Percentiles rank a stretch among this genome's conserved stretches.
Evolutionary conservation across 2,888 invertebrate species (phyloP).

Genomic region (Spilarctia lutea): DNA sequence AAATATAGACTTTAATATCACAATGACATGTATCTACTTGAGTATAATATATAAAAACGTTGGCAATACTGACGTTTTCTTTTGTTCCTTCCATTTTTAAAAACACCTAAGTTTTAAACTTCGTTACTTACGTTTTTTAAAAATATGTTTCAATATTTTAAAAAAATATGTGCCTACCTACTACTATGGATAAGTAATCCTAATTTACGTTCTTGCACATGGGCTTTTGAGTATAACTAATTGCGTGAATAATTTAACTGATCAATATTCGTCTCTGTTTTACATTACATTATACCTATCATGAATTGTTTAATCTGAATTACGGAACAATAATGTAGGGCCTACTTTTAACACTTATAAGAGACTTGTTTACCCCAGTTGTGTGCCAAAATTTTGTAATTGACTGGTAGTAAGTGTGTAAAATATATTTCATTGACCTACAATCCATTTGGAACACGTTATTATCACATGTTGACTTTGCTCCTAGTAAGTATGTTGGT

Average conservation of each 20-base stretch:
- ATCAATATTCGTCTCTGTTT: not conserved
- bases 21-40: not conserved
- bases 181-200: too few species aligned
- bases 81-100: not conserved
- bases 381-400: conserved; percentile 43
- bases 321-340: conserved; percentile 19
- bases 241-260: not conserved
- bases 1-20: not conserved
- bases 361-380: conserved; percentile 36
- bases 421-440: conserved; percentile 33
- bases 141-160: too few species aligned
- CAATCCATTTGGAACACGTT: conserved; percentile 13
- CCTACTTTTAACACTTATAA: conserved; percentile 11
- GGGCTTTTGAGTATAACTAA: not conserved
- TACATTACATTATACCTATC: too few species aligned
- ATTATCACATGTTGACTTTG: not conserved
- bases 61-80: not conserved
- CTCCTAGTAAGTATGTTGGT: not conserved
- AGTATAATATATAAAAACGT: not conserved
- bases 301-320: conserved; percentile 14
- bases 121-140: not conserved
- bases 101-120: not conserved
- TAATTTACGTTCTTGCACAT: too few species aligned
- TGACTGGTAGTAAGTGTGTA: conserved; percentile 15
- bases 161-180: too few species aligned